Percentiles rank a stretch among this genome's conserved stretches.
phyloP scores from a whole-genome alignment of 2,888 invertebrate species.

The Melieria crassipennis region DNA sequence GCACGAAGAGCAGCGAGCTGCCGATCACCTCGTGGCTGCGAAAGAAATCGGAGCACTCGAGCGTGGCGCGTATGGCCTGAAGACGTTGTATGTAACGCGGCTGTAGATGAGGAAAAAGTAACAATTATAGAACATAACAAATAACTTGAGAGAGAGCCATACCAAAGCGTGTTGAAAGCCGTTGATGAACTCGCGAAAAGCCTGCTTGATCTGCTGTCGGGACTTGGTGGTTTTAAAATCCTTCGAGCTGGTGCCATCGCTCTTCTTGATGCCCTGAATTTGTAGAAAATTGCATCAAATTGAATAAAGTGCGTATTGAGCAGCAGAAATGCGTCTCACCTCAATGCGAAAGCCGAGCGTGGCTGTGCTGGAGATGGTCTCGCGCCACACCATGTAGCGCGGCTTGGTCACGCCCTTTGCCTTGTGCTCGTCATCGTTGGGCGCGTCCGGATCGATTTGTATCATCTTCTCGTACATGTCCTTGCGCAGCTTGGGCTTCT shows the following conservation, averaged over 20 bases:
- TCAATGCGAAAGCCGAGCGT: constrained; percentile 96
- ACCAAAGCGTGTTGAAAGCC: constrained; percentile 83
- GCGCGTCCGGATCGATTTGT: constrained; percentile 88
- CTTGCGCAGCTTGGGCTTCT: constrained; percentile 90
- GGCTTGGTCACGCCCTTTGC: constrained; percentile 94
- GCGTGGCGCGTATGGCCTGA: constrained; percentile 82
- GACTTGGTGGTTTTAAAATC: constrained; percentile 95
- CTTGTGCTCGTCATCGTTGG: constrained; percentile 88
- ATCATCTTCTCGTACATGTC: constrained; percentile 99
- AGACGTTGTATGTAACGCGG: constrained; percentile 86
- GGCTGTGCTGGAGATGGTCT: constrained; percentile 97
- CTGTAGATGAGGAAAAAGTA: constrained; percentile 65
- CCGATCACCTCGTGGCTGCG: constrained; percentile 92
- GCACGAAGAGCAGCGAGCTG: constrained; percentile 93
- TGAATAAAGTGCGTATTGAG: background rate
- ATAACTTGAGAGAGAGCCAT: constrained; percentile 56
- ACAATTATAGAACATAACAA: background rate
- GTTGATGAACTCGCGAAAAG: constrained; percentile 82
- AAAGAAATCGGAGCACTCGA: constrained; percentile 91
- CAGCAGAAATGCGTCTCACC: constrained; percentile 47
- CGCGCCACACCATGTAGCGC: constrained; percentile 94
- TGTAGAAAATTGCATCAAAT: background rate
- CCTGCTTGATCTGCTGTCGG: constrained; percentile 81
- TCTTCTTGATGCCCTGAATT: constrained; percentile 81
- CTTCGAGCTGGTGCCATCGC: constrained; percentile 90